phyloP scores from a whole-genome alignment of 2,888 invertebrate species.

The Acleris holmiana region DNA sequence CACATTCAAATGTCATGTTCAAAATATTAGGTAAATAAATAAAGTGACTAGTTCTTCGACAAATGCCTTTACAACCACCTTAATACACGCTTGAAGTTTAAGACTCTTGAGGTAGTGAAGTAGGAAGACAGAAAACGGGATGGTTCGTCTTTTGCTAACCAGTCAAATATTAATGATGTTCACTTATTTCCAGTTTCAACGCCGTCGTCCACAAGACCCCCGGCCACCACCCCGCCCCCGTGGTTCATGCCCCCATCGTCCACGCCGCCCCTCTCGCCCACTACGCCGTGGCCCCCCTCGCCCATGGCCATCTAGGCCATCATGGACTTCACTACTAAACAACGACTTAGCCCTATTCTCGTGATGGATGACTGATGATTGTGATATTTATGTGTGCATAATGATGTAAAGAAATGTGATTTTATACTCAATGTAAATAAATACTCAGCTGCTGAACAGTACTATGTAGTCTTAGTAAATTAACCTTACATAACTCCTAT shows the following conservation, averaged over 20 bases:
- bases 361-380: slow-evolving; percentile 77
- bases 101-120: too few species aligned
- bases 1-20: too few species aligned
- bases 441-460: slow-evolving; percentile 78
- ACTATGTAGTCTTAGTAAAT: slow-evolving; percentile 44
- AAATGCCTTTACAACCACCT: too few species aligned
- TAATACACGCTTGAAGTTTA: too few species aligned
- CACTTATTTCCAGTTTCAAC: slow-evolving; percentile 73
- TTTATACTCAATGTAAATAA: slow-evolving; percentile 80
- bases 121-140: too few species aligned
- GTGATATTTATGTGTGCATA: slow-evolving; percentile 83
- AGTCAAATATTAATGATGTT: too few species aligned
- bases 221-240: slow-evolving; percentile 74
- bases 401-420: slow-evolving; percentile 61
- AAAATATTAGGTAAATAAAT: too few species aligned
- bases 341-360: slow-evolving; percentile 60
- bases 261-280: slow-evolving; percentile 43
- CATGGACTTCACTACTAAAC: slow-evolving; percentile 75
- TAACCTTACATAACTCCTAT: background rate
- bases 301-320: slow-evolving; percentile 56
- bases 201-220: slow-evolving; percentile 81
- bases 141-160: too few species aligned
- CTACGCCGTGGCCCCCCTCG: slow-evolving; percentile 40
- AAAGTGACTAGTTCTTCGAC: too few species aligned
- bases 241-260: slow-evolving; percentile 43